Percentiles rank a stretch among this genome's conserved stretches.
Conservation (phyloP, 2,888 invertebrate species). For the Trypoxylon attenuatum region DNA sequence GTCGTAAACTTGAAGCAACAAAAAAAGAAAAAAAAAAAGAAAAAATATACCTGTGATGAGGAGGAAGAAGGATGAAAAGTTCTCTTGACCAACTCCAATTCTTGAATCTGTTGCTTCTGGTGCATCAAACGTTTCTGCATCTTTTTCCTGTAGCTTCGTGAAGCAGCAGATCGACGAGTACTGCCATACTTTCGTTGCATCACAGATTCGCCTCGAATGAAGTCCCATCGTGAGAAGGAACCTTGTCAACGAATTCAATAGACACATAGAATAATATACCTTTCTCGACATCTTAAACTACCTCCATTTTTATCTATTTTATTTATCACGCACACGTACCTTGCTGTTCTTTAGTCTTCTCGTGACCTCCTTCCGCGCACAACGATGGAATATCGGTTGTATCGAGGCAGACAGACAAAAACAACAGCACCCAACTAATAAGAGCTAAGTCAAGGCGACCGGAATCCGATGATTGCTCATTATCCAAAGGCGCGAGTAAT, state of each 20-base stretch:
- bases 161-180: slow-evolving; percentile 68
- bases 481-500: slow-evolving; percentile 77
- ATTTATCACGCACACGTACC: slow-evolving; percentile 10
- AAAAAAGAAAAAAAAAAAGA: slow-evolving; percentile 26
- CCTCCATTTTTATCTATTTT: background rate
- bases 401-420: slow-evolving; percentile 84
- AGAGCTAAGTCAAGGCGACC: slow-evolving; percentile 67
- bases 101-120: slow-evolving; percentile 81
- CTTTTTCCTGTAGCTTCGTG: slow-evolving; percentile 80
- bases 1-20: background rate
- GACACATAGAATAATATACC: no score
- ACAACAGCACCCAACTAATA: slow-evolving; percentile 85
- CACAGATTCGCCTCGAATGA: slow-evolving; percentile 87
- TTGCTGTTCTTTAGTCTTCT: slow-evolving; percentile 72
- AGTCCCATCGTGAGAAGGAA: slow-evolving; percentile 86
- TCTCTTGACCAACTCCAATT: slow-evolving; percentile 81
- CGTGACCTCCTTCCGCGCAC: slow-evolving; percentile 64
- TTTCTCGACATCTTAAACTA: no score
- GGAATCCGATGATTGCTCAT: slow-evolving; percentile 55
- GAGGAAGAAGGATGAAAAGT: slow-evolving; percentile 78
- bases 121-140: slow-evolving; percentile 84
- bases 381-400: slow-evolving; percentile 62
- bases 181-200: slow-evolving; percentile 75
- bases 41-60: slow-evolving; percentile 72
- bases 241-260: no score